Evolutionary conservation across 2,113 vertebrate genomes (phyloP).

Genomic region (Microcebus murinus): DNA sequence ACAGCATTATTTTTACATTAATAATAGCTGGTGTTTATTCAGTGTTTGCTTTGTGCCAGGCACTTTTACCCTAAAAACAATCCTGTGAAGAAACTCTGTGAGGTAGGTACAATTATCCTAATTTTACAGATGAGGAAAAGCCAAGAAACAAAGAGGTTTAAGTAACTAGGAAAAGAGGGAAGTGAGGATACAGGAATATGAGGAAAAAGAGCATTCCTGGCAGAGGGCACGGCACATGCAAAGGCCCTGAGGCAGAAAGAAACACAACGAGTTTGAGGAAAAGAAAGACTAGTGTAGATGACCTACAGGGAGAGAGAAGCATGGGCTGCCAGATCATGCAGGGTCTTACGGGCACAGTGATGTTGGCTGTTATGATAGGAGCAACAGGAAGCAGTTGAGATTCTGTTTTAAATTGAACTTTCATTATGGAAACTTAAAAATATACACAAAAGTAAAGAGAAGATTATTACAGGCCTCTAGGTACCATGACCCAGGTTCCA

Average conservation of each 20-base stretch:
- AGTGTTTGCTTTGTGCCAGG: background rate
- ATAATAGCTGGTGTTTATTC: background rate
- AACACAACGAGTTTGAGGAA: background rate
- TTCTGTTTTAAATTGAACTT: background rate
- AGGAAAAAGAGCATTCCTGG: background rate
- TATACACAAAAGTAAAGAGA: background rate
- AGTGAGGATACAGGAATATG: background rate
- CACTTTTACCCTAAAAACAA: background rate
- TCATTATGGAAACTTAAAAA: background rate
- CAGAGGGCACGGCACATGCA: background rate
- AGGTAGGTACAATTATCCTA: background rate
- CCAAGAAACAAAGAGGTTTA: background rate
- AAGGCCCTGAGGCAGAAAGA: background rate
- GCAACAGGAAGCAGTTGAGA: background rate
- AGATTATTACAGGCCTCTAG: background rate
- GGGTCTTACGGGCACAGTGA: background rate
- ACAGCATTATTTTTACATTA: background rate
- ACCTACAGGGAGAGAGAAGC: background rate
- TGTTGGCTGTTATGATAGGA: background rate
- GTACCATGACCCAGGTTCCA: background rate
- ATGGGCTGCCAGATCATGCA: background rate
- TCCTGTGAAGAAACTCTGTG: slow-evolving; percentile 2
- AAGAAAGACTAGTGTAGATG: background rate
- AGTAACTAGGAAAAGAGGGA: background rate
- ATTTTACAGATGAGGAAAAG: background rate